Evolutionary conservation across 2,888 invertebrate genomes (phyloP).

Genomic region (Chrysolina haemoptera): DNA sequence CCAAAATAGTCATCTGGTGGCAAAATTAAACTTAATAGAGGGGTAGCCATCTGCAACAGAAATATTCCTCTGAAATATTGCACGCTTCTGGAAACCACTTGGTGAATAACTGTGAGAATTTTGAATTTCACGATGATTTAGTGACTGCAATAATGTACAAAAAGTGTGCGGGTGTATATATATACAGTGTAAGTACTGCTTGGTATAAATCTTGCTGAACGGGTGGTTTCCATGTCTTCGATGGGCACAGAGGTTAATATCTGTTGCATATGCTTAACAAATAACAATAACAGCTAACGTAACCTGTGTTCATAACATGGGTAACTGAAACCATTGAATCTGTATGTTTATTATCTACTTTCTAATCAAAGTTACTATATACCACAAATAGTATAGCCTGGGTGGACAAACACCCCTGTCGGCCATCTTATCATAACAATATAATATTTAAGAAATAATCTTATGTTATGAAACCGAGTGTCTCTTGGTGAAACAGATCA

Average conservation of each 20-base stretch:
- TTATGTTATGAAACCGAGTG: slow-evolving; percentile 70
- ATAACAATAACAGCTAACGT: slow-evolving; percentile 71
- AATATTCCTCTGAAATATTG: slow-evolving; percentile 56
- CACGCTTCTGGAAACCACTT: slow-evolving; percentile 61
- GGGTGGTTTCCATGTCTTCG: slow-evolving; percentile 53
- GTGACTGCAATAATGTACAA: slow-evolving; percentile 56
- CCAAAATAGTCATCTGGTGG: slow-evolving; percentile 69
- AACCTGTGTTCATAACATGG: slow-evolving; percentile 68
- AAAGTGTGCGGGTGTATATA: slow-evolving; percentile 59
- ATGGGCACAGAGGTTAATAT: slow-evolving; percentile 47
- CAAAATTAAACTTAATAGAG: slow-evolving; percentile 68
- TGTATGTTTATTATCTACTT: slow-evolving; percentile 70
- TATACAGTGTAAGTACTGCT: slow-evolving; percentile 57
- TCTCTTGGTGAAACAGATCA: slow-evolving; percentile 70
- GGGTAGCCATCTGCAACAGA: slow-evolving; percentile 53
- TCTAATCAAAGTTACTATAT: slow-evolving; percentile 72
- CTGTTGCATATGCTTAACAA: slow-evolving; percentile 63
- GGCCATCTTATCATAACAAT: slow-evolving; percentile 71
- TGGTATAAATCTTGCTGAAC: slow-evolving; percentile 34
- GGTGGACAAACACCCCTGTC: slow-evolving; percentile 60
- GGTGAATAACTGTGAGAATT: slow-evolving; percentile 53
- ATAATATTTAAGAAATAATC: slow-evolving; percentile 72
- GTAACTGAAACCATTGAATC: slow-evolving; percentile 71
- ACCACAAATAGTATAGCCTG: slow-evolving; percentile 71
- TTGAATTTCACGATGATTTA: slow-evolving; percentile 54